Conservation (phyloP, 2,888 invertebrate species). For the Cephus rjabovi region DNA sequence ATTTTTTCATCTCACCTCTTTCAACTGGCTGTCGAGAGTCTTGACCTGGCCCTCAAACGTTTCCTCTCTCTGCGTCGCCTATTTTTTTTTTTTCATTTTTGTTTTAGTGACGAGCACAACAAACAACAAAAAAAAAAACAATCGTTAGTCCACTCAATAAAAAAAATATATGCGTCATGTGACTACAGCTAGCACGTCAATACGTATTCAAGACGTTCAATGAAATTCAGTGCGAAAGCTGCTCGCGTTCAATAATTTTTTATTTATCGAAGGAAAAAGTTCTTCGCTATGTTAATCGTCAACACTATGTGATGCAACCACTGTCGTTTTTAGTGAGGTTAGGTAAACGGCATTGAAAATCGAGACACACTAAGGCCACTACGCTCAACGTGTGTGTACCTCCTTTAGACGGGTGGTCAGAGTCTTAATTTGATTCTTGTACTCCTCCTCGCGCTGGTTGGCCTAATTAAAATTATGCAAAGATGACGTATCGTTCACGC, state of each 20-base stretch:
- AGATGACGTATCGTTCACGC: slow-evolving; percentile 36
- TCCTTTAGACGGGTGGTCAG: slow-evolving; percentile 99
- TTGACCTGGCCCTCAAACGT: slow-evolving; percentile 92
- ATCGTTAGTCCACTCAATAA: neutral
- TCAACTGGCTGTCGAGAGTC: slow-evolving; percentile 87
- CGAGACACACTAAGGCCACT: neutral
- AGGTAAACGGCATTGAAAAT: neutral
- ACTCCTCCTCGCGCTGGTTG: slow-evolving; percentile 99
- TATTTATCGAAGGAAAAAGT: neutral
- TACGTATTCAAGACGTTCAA: neutral
- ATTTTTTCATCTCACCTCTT: slow-evolving; percentile 81
- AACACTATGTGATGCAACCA: neutral
- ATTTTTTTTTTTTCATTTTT: slow-evolving; percentile 54
- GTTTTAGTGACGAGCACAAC: slow-evolving; percentile 42
- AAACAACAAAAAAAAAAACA: slow-evolving; percentile 17
- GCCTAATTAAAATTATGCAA: slow-evolving; percentile 74
- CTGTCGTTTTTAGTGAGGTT: neutral
- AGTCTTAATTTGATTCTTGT: slow-evolving; percentile 99
- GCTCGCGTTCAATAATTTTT: neutral
- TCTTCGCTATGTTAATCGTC: neutral
- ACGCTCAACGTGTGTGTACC: slow-evolving; percentile 73
- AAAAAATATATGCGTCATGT: neutral
- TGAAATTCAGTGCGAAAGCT: neutral
- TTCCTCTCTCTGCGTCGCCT: slow-evolving; percentile 97
- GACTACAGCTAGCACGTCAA: neutral